Percentiles rank a stretch among this genome's conserved stretches.
phyloP scores from a whole-genome alignment of 2,888 invertebrate genomes.

The Diarsia dahlii region DNA sequence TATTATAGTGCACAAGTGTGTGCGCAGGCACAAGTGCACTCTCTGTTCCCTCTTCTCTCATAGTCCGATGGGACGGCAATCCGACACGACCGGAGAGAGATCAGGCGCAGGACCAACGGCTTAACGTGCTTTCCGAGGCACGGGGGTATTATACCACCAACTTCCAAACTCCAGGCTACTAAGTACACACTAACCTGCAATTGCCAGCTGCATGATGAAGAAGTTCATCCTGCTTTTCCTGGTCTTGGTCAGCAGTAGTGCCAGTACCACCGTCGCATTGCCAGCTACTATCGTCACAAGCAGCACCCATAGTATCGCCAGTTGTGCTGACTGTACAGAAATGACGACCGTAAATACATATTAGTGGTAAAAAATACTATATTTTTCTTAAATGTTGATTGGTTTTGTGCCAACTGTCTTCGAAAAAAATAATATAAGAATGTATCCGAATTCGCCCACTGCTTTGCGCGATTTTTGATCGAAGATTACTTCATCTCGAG shows the following conservation, averaged over 20 bases:
- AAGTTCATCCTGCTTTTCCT: slow-evolving; percentile 98
- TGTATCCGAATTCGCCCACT: not conserved
- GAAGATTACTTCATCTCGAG: not conserved
- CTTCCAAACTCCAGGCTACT: no score
- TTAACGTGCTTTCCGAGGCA: no score
- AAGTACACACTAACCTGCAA: slow-evolving; percentile 94
- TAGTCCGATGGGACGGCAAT: no score
- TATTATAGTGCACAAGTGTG: no score
- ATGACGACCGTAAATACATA: not conserved
- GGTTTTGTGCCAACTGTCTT: not conserved
- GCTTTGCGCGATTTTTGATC: not conserved
- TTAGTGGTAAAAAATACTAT: not conserved
- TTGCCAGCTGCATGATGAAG: slow-evolving; percentile 97
- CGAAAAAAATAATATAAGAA: not conserved
- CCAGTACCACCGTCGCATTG: slow-evolving; percentile 96
- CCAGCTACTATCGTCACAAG: slow-evolving; percentile 96
- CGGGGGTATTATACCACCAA: no score
- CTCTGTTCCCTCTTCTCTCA: no score
- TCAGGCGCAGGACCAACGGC: no score
- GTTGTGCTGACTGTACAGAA: slow-evolving; percentile 94
- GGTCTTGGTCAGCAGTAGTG: slow-evolving; percentile 95
- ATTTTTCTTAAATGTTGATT: not conserved
- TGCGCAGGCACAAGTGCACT: no score
- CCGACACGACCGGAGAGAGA: no score
- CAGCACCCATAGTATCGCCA: slow-evolving; percentile 96